A percentile compares a stretch with the other conserved stretches of the same genome.
phyloP scores from a whole-genome alignment of 2,797 vertebrate genomes.

The Trematomus bernacchii region DNA sequence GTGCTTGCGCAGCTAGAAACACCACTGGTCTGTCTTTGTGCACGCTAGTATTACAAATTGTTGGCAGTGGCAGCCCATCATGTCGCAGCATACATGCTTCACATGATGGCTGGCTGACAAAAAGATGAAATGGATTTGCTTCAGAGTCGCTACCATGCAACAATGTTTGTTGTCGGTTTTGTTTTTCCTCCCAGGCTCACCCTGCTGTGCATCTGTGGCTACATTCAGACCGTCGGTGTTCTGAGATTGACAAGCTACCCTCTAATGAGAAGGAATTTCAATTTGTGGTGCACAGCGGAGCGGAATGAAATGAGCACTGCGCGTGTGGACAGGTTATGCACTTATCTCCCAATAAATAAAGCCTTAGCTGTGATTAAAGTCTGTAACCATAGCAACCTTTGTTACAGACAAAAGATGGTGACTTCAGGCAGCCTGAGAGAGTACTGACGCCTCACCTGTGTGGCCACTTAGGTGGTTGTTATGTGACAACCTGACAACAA shows the following conservation, averaged over 20 bases:
- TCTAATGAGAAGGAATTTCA: conserved; percentile 58
- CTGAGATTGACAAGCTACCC: conserved; percentile 35
- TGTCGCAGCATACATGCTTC: conserved; percentile 51
- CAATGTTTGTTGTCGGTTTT: conserved; percentile 30
- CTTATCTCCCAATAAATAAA: conserved; percentile 47
- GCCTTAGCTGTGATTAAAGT: conserved; percentile 38
- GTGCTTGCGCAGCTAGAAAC: conserved; percentile 20
- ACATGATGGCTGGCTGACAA: conserved; percentile 51
- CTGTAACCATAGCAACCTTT: conserved; percentile 54
- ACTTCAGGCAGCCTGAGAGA: conserved; percentile 11
- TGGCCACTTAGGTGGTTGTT: not conserved
- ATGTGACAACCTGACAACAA: conserved; percentile 5
- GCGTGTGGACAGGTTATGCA: conserved; percentile 44
- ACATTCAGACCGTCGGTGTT: conserved; percentile 28
- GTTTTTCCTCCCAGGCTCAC: conserved; percentile 11
- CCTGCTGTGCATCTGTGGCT: conserved; percentile 44
- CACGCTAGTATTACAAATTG: conserved; percentile 43
- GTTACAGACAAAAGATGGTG: conserved; percentile 30
- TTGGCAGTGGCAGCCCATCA: conserved; percentile 37
- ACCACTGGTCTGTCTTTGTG: conserved; percentile 22
- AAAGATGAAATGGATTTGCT: conserved; percentile 54
- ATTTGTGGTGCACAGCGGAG: conserved; percentile 43
- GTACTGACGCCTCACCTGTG: conserved; percentile 11
- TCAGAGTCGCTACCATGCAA: conserved; percentile 1
- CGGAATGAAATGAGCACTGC: conserved; percentile 38